Conservation (phyloP, 1,140 invertebrate species). For the Sminthurinus signatus region DNA sequence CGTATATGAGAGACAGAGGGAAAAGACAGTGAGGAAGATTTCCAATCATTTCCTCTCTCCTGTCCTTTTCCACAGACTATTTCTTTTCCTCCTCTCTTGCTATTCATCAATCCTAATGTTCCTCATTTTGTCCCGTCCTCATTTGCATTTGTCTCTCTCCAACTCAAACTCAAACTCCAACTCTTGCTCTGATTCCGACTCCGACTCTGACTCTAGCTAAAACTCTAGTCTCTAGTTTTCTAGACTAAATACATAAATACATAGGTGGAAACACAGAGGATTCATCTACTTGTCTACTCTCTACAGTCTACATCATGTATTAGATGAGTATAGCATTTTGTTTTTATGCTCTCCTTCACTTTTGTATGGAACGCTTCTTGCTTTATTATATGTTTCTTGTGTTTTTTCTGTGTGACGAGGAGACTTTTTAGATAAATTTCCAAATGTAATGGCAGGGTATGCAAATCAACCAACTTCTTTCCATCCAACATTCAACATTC, state of each 20-base stretch:
- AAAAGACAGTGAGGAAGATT: conserved; percentile 8
- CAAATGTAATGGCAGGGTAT: too few relatives aligned
- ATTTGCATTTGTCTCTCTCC: conserved; percentile 16
- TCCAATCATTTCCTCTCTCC: conserved; percentile 1
- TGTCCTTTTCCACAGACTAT: too few relatives aligned
- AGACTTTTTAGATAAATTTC: too few relatives aligned
- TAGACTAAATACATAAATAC: too few relatives aligned
- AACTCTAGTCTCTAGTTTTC: too few relatives aligned
- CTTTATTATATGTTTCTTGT: too few relatives aligned
- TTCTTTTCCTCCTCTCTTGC: conserved; percentile 6
- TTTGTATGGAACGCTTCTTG: too few relatives aligned
- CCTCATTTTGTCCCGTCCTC: conserved; percentile 17
- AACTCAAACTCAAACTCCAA: background rate
- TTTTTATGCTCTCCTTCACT: too few relatives aligned
- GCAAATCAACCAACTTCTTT: too few relatives aligned
- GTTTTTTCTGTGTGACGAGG: too few relatives aligned
- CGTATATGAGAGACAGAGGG: background rate
- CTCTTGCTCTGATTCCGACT: background rate
- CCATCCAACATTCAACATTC: too few relatives aligned
- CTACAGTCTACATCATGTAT: background rate
- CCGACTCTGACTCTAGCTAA: background rate
- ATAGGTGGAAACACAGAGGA: too few relatives aligned
- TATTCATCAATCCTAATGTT: conserved; percentile 24
- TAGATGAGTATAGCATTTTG: background rate
- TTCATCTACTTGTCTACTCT: background rate